Evolutionary conservation across 23 tunicate genomes (phyloP), one percentile per base, ranked within the genome.

Genomic region (Clavelina lepadiformis): DNA sequence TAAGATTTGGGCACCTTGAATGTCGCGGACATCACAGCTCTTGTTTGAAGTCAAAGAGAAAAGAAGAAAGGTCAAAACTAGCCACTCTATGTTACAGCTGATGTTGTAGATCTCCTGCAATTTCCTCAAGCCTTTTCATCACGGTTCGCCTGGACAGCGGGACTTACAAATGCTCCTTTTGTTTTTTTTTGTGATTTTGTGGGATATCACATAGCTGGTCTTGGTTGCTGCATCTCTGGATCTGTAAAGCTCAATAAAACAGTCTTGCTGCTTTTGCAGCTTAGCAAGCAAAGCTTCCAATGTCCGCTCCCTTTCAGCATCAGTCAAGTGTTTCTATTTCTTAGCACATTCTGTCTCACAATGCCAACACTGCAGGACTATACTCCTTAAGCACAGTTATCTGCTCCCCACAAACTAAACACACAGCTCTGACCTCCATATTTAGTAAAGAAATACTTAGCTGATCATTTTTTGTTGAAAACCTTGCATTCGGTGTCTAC

Each of bases 1-100:
- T 60, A 7, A 60, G 67, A 29, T 30, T 31, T n/a, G n/a, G 67
- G 45, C 71, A 60, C 8, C 71, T 60, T n/a, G n/a, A n/a, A n/a
- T 53, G 59, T 53, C 59, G 22, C 59, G 18, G 6, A 53, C 59
- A 20, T 53, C 59, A n/a, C 59, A 53, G 59, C 59, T 53, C 23
- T 53, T 25, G 22, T 53, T 25, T 20, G 21, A 53, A 53, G 59
- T 25, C 18, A 53, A n/a, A 20, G 59, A 53, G n/a, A n/a, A n/a
- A n/a, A n/a, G n/a, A n/a, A 53, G 21, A 53, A 53, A 11, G 21
- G 23, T 53, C 59, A n/a, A 53, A 53, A n/a, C 59, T 20, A 6
- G 22, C 59, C 18, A n/a, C 59, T 53, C 23, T 53, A n/a, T 53
- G 18, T n/a, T 53, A 6, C 59, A 53, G 59, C 59, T 53, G 59